phyloP scores from a whole-genome alignment of 1,140 invertebrate genomes.

The Elysia chlorotica region DNA sequence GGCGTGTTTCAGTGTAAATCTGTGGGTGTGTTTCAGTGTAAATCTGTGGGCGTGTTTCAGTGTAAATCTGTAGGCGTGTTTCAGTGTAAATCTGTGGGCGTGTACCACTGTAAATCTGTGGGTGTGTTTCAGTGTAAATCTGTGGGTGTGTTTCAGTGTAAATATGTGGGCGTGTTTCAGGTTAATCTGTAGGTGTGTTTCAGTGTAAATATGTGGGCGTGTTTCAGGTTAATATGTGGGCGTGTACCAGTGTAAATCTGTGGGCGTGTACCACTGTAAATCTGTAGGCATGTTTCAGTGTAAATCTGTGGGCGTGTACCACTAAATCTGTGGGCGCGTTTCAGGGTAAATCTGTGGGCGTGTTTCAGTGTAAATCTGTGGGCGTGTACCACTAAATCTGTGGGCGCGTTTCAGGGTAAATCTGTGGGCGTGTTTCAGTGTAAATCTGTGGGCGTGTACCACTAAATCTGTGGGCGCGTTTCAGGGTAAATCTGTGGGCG shows the following conservation, averaged over 20 bases:
- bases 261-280: too few relatives aligned
- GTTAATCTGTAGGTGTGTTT: conserved; percentile 5
- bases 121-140: too few relatives aligned
- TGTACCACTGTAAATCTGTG: conserved; percentile 17
- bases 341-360: conserved; percentile 36
- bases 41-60: conserved; percentile 17
- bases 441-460: too few relatives aligned
- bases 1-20: too few relatives aligned
- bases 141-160: too few relatives aligned
- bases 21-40: neutral
- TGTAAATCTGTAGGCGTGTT: conserved; percentile 7
- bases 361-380: neutral
- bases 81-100: conserved; percentile 21
- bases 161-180: too few relatives aligned
- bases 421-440: too few relatives aligned
- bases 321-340: conserved; percentile 8
- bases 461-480: too few relatives aligned
- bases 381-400: conserved; percentile 14
- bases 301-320: too few relatives aligned
- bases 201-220: conserved; percentile 37
- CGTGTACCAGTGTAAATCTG: conserved; percentile 17
- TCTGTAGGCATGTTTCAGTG: too few relatives aligned
- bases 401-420: too few relatives aligned
- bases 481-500: too few relatives aligned
- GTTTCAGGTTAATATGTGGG: neutral